phyloP scores from a whole-genome alignment of 1,140 invertebrate species.

The Drosophila lacertosa region DNA sequence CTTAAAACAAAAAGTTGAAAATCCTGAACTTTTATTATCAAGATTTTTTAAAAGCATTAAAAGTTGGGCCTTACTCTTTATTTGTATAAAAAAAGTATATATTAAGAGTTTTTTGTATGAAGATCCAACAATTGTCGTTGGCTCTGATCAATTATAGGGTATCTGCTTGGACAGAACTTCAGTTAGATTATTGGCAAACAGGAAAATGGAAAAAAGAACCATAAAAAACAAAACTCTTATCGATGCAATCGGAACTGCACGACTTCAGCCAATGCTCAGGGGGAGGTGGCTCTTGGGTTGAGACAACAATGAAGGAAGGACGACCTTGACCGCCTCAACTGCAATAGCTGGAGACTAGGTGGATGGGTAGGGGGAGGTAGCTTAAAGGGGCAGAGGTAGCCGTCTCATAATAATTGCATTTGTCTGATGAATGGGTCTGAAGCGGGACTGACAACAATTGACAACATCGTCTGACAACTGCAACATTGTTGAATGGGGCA shows the following conservation, averaged over 20 bases:
- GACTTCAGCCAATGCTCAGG: slow-evolving; percentile 34
- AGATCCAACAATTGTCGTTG: neutral
- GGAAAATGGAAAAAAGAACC: slow-evolving; percentile 7
- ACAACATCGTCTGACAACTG: slow-evolving; percentile 19
- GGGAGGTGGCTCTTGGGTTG: neutral
- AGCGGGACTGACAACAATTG: slow-evolving; percentile 7
- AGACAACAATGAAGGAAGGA: slow-evolving; percentile 29
- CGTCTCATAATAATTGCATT: slow-evolving; percentile 21
- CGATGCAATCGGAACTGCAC: slow-evolving; percentile 61
- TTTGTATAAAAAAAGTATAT: too few species aligned
- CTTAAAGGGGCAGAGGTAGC: neutral
- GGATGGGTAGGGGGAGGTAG: neutral
- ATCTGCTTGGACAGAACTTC: slow-evolving; percentile 28
- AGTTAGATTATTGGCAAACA: slow-evolving; percentile 36
- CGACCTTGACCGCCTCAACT: slow-evolving; percentile 70
- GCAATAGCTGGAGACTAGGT: slow-evolving; percentile 10
- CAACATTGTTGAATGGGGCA: slow-evolving; percentile 72
- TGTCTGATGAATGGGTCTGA: slow-evolving; percentile 49
- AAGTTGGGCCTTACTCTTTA: too few species aligned
- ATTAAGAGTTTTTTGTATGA: too few species aligned
- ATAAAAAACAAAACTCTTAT: slow-evolving; percentile 45
- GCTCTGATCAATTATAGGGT: slow-evolving; percentile 3
- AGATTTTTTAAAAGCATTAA: too few species aligned
- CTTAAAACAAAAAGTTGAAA: too few species aligned
- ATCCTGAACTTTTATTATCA: too few species aligned